A percentile compares a stretch with the other conserved stretches of the same genome.
Evolutionary conservation across 2,888 invertebrate species (phyloP).

Genomic region (Synergus umbraculus): DNA sequence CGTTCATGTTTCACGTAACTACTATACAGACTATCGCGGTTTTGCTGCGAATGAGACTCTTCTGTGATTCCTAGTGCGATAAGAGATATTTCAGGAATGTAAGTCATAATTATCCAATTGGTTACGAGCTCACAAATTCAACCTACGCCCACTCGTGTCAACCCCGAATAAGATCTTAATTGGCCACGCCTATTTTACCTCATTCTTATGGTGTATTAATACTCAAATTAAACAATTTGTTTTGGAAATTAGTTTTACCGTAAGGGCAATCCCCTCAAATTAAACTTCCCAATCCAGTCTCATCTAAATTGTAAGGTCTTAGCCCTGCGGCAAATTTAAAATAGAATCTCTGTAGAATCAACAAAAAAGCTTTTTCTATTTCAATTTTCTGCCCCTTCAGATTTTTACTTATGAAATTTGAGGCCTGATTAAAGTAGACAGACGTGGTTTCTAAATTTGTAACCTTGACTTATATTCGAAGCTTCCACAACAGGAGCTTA

Average conservation of each 20-base stretch:
- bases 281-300: no score
- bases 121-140: constrained; percentile 65
- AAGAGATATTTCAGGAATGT: constrained; percentile 70
- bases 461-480: background rate
- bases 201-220: background rate
- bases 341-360: no score
- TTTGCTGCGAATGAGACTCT: constrained; percentile 22
- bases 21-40: background rate
- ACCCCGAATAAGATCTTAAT: constrained; percentile 12
- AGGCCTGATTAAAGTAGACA: background rate
- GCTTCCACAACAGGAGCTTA: background rate
- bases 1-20: constrained; percentile 27
- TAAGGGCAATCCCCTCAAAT: no score
- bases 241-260: background rate
- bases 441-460: background rate
- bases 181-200: constrained; percentile 32
- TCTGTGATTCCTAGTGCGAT: constrained; percentile 49
- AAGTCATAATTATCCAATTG: constrained; percentile 66
- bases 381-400: no score
- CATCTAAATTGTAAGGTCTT: no score
- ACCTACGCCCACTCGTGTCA: constrained; percentile 61
- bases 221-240: background rate
- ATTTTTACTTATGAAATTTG: no score
- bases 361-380: no score
- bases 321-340: no score